Base-by-base conservation (phyloP, 1,140 invertebrate species). In the Platyscapa corneri region DNA sequence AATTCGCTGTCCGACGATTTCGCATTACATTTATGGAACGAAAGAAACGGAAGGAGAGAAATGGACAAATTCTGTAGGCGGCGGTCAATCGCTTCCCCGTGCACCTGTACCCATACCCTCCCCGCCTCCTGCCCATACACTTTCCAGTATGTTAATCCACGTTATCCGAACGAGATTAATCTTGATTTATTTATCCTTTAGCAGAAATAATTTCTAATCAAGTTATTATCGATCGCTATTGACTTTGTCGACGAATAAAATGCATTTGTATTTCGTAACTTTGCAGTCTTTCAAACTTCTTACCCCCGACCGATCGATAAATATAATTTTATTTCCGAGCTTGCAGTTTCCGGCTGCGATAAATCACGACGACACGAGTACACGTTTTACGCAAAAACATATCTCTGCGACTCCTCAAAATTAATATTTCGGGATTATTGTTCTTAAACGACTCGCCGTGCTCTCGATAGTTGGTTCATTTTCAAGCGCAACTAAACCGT, bases 1-100 rank as follows among this genome's bases (percentile, higher is more conserved):
- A 79, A 84, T 78, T 78, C 65, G 16, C 65, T n/a, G n/a, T 46
- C n/a, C 83, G 65, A 85, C 30, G 60, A 74, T 75, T 81, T 80
- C 77, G 70, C 80, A 81, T 85, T 8, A 37, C 67, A 75, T 80
- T 84, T 77, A n/a, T 42, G 56, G 60, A 83, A n/a, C 32, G 23
- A 30, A 60, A 74, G 16, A 77, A 20, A 74, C 7, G 6, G 20
- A 10, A 75, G 37, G 49, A 30, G 56, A 34, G 37, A 79, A 30
- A 64, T 14, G n/a, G 42, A 65, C 39, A 60, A 60, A 56, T 74
- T 34, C 14, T 10, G 49, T 39, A 53, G 49, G 67, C 34, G 56
- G 3, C 39, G 53, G 53, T 83, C 39, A 83, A 37, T 76, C n/a
- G 16, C 81, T 64, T 60, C 2, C 0, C 1, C 20, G 3, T 39